A percentile compares a stretch with the other conserved stretches of the same genome.
Evolutionary conservation across 2,797 vertebrate species (phyloP).

Genomic region (Argya squamiceps): DNA sequence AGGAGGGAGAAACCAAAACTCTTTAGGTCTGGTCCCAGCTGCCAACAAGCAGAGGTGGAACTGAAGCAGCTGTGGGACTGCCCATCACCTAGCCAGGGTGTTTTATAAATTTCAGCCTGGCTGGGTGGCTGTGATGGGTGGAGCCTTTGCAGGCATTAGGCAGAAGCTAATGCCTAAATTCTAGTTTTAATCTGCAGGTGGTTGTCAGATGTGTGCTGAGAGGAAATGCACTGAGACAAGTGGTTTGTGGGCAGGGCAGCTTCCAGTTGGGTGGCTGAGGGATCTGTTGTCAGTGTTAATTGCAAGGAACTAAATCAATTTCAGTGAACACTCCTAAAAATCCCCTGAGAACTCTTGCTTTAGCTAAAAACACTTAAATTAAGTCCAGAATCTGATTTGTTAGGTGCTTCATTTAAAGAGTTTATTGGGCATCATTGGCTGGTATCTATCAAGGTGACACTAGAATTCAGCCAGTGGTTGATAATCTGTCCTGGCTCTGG

Average conservation of each 20-base stretch:
- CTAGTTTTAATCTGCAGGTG: neutral
- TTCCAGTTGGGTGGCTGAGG: neutral
- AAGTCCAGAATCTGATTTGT: neutral
- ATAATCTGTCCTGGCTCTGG: neutral
- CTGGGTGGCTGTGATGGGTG: neutral
- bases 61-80: neutral
- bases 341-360: neutral
- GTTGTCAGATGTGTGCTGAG: neutral
- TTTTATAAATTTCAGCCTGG: neutral
- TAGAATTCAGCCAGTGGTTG: neutral
- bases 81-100: neutral
- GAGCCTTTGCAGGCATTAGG: neutral
- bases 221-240: neutral
- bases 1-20: neutral
- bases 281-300: neutral
- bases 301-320: neutral
- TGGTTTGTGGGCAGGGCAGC: neutral
- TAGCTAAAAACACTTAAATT: neutral
- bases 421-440: neutral
- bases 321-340: neutral
- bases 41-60: neutral
- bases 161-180: neutral
- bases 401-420: neutral
- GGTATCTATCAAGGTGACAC: fast-evolving
- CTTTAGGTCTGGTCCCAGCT: neutral